Evolutionary conservation across 2,797 vertebrate species (phyloP), one percentile per base, ranked within the genome.

Genomic region (Alca torda): DNA sequence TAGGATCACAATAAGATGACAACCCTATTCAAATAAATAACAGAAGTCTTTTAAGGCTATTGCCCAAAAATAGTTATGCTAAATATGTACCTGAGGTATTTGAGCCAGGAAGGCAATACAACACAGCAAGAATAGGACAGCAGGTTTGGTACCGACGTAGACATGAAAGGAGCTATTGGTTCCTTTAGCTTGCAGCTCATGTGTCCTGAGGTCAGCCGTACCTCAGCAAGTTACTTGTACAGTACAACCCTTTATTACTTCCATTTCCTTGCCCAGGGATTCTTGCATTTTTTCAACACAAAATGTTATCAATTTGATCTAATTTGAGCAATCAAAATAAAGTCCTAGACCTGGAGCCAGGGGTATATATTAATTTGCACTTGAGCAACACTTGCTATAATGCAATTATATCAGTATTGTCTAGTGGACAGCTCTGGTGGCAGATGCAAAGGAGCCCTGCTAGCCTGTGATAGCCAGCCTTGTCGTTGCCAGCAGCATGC

Each of bases 1-100:
- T 90, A 75, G 17, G 48, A 92, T 94, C 76, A 89, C 72, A 95
- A 53, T 86, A 86, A 85, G 17, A 90, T 48, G 80, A 75, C 65
- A 96, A 39, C 12, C 24, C 39, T 68, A 59, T 85, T 96, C 59
- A 95, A 89, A 97, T 90, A 96, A 90, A 89, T 95, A 96, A 65
- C 63, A 79, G 8, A 68, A 63, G 60, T 43, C 53, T 54, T 89
- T 69, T 84, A 83, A 95, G 76, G 80, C 16, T 50, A 75, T 84
- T 56, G 45, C 31, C 41, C 19, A 77, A 75, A n/a, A 91, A 94
- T 48, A 89, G 48, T 90, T 86, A 51, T 68, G 24, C 5, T 95
- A 75, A 94, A 84, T 50, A 48, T 15, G 10, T 51, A 74, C 15
- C 30, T 64, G 65, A 73, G 73, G 25, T 67, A 64, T 84, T 20